Evolutionary conservation across 37 sponge, comb jelly and placozoan genomes (phyloP).

Genomic region (Halisarca cf. caerulea): DNA sequence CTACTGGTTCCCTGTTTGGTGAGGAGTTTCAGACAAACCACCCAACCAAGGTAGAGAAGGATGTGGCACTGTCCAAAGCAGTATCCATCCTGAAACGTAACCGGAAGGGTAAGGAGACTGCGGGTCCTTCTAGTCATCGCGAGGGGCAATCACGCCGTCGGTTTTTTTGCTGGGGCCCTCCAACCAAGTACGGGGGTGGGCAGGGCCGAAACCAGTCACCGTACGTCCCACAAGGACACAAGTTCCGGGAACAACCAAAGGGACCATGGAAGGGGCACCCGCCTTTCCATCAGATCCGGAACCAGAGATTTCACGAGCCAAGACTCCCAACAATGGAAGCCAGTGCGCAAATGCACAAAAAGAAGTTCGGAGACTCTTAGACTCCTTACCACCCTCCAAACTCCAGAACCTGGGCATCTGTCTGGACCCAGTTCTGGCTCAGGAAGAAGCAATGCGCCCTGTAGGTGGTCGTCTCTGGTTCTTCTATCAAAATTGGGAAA

Average conservation of each 20-base stretch:
- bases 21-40: slow-evolving; percentile 22
- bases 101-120: not conserved
- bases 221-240: not conserved
- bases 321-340: not conserved
- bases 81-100: slow-evolving; percentile 26
- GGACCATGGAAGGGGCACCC: not conserved
- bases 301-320: not conserved
- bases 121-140: not conserved
- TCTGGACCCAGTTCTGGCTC: not conserved
- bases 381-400: not conserved
- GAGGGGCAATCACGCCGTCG: not conserved
- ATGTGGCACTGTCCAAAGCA: slow-evolving; percentile 20
- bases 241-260: not conserved
- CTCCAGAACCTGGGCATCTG: not conserved
- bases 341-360: not conserved
- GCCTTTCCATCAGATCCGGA: not conserved
- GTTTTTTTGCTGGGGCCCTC: slow-evolving; percentile 44
- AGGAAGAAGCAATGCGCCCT: not conserved
- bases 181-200: slow-evolving; percentile 20
- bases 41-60: slow-evolving; percentile 18
- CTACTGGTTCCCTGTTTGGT: slow-evolving; percentile 28
- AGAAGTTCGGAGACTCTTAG: not conserved
- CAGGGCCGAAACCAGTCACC: not conserved
- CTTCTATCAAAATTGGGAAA: slow-evolving; percentile 16
- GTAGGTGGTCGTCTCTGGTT: slow-evolving; percentile 13